Percentiles rank a stretch among this genome's conserved stretches.
phyloP scores from a whole-genome alignment of 2,113 vertebrate genomes.

The Bombycilla garrulus region DNA sequence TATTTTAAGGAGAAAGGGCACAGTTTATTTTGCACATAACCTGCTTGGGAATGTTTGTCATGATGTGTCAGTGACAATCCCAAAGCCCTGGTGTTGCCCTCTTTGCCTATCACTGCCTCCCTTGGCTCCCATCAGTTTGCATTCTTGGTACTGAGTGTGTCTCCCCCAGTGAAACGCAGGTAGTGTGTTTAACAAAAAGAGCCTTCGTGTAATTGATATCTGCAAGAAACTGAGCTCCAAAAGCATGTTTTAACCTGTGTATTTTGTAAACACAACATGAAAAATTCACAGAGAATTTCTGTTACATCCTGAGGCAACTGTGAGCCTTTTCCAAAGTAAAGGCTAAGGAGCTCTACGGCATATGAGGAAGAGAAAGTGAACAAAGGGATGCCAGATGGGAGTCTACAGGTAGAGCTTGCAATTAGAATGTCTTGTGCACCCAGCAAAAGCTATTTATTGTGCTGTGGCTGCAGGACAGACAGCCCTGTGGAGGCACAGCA shows the following conservation, averaged over 20 bases:
- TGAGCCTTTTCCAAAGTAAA: constrained; percentile 31
- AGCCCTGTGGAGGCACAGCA: neutral
- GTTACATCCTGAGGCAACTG: constrained; percentile 55
- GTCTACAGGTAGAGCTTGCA: neutral
- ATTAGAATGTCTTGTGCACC: neutral
- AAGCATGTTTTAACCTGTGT: constrained; percentile 63
- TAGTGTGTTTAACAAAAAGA: constrained; percentile 48
- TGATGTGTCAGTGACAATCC: constrained; percentile 56
- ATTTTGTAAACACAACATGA: constrained; percentile 67
- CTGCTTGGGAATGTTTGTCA: constrained; percentile 50
- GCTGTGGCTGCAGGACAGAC: neutral
- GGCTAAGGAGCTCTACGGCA: neutral
- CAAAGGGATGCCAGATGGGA: constrained; percentile 43
- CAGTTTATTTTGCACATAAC: constrained; percentile 53
- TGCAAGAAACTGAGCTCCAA: constrained; percentile 27
- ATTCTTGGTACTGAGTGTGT: neutral
- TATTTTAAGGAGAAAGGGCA: constrained; percentile 61
- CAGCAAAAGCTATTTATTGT: neutral
- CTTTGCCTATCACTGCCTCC: neutral
- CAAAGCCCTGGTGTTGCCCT: neutral
- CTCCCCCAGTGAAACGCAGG: neutral
- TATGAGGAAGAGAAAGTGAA: constrained; percentile 43
- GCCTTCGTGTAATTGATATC: constrained; percentile 11
- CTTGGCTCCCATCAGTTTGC: constrained; percentile 10
- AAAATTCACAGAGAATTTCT: constrained; percentile 64